Percentiles rank a stretch among this genome's conserved stretches.
phyloP scores from a whole-genome alignment of 1,140 invertebrate genomes.

The Leguminivora glycinivorella region DNA sequence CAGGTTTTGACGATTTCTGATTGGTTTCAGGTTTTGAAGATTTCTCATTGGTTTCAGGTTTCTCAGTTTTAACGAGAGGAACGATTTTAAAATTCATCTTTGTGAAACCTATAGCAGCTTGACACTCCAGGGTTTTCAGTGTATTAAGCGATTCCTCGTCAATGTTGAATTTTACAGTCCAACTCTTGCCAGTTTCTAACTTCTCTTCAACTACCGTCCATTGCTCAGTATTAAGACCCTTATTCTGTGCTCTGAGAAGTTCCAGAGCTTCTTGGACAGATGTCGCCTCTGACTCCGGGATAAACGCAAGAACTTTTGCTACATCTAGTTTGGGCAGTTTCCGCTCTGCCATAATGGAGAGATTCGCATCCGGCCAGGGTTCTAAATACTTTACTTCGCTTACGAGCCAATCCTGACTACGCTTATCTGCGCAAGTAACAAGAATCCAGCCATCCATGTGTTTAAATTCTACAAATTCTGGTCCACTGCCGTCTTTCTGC shows the following conservation, averaged over 20 bases:
- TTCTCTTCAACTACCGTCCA: not conserved
- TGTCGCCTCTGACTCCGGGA: not conserved
- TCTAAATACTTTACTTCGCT: not conserved
- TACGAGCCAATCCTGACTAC: not conserved
- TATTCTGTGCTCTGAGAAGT: not conserved
- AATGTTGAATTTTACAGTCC: not conserved
- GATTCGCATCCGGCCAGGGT: not conserved
- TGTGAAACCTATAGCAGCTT: not conserved
- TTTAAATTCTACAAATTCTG: not conserved
- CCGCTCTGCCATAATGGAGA: not conserved
- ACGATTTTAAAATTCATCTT: not conserved
- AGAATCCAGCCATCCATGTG: not conserved
- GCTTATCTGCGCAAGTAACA: not conserved
- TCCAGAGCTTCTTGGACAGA: not conserved
- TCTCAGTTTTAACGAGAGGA: too few species aligned
- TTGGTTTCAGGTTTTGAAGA: too few species aligned
- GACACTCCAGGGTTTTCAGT: not conserved
- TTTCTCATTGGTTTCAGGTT: too few species aligned
- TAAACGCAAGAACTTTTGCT: not conserved
- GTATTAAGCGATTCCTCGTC: not conserved
- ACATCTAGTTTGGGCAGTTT: not conserved
- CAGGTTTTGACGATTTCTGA: too few species aligned
- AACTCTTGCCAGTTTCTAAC: not conserved
- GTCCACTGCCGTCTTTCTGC: not conserved
- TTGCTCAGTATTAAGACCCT: not conserved